phyloP scores from a whole-genome alignment of 2,113 vertebrate genomes.

The Danionella cerebrum region DNA sequence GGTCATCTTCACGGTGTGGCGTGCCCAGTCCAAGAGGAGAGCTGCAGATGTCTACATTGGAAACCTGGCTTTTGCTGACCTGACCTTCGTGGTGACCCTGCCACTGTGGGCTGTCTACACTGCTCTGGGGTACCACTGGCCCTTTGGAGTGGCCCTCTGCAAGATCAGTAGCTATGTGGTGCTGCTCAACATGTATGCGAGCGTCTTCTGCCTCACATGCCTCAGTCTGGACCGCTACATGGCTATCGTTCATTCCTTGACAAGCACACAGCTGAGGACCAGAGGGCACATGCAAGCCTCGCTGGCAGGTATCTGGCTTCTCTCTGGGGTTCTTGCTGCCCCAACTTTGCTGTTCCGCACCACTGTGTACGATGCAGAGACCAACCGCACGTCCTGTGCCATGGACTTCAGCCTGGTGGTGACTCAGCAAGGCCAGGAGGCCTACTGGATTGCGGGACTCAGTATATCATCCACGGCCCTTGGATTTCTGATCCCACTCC shows the following conservation, averaged over 20 bases:
- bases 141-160: conserved; percentile 72
- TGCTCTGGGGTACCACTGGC: conserved; percentile 77
- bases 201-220: conserved; percentile 79
- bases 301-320: conserved; percentile 63
- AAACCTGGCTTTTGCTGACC: conserved; percentile 76
- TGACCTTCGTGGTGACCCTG: conserved; percentile 77
- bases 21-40: conserved; percentile 62
- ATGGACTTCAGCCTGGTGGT: conserved; percentile 70
- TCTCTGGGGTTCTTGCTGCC: conserved; percentile 64
- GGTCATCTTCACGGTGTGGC: conserved; percentile 77
- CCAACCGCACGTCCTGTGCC: conserved; percentile 64
- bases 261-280: conserved; percentile 65
- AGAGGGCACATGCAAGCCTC: conserved; percentile 54
- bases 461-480: conserved; percentile 70
- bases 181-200: conserved; percentile 79
- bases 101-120: conserved; percentile 82
- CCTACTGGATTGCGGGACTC: conserved; percentile 67
- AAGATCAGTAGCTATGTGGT: conserved; percentile 79
- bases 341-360: conserved; percentile 72
- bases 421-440: conserved; percentile 41
- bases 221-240: conserved; percentile 80
- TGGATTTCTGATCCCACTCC: conserved; percentile 72
- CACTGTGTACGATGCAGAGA: conserved; percentile 42
- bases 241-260: conserved; percentile 73
- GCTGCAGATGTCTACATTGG: conserved; percentile 75